Base-by-base conservation (phyloP, 2,797 vertebrate genomes). In the Paratrypauchen microcephalus region DNA sequence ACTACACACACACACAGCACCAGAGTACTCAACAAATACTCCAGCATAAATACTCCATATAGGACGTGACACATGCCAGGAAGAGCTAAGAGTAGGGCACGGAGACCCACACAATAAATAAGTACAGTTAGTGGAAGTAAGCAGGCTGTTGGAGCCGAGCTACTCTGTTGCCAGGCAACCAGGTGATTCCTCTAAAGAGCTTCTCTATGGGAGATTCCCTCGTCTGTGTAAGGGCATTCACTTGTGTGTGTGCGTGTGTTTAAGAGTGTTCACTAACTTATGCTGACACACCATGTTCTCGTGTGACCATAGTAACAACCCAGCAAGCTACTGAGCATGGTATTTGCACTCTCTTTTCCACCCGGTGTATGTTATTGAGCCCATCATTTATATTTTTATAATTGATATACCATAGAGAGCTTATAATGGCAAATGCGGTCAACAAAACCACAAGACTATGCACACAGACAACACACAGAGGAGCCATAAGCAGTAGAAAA, bases 151-250 rank as follows among this genome's bases (percentile, higher is more conserved):
- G 55, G 83, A 88, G 86, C 89, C 87, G 80, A 71, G 83, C 84
- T 89, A 89, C 77, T 67, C 88, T 92, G 92, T 94, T 94, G 90
- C 93, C 78, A 88, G 39, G 93, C 93, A 93, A 94, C 93, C 91
- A 93, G 93, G 92, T 92, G 92, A 91, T 91, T 92, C 91, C 91
- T 91, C 85, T 77, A 84, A 91, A 92, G 85, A 88, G 84, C 82
- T 82, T 84, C 90, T 91, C 90, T 85, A 77, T 85, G 87, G 89
- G 91, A 93, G 91, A 92, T 91, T 90, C 90, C 92, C 85, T 84
- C 68, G 56, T 84, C 85, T 83, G 83, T 87, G 81, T 82, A 78
- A 82, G 85, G 83, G 81, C 86, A 88, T 89, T 88, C 80, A 76
- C 83, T 79, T 9, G 19, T 63, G 55, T 41, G 61, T 47, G 61